Base-by-base conservation (phyloP, 2,797 vertebrate genomes). In the Hozukius guyotensis region DNA sequence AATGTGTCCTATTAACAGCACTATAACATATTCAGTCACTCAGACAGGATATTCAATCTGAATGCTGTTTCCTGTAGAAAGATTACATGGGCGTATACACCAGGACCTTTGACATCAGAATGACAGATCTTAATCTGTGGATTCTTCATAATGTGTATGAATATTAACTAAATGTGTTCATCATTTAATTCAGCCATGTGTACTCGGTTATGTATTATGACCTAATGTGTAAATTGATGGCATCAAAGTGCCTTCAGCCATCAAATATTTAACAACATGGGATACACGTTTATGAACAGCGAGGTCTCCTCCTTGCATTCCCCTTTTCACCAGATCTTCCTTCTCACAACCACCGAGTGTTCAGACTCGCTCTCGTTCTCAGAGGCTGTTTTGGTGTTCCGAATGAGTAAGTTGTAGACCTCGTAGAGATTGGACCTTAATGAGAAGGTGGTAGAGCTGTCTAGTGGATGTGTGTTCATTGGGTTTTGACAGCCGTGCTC, bases 401-500 rank as follows among this genome's bases (percentile, higher is more conserved):
- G 61, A 93, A 87, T 86, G 87, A 95, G 86, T 91, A 81, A 88
- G 87, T 80, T 87, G 90, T 94, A 91, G 86, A 81, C 77, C 76
- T 73, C 5, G 74, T 73, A 69, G 85, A 95, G 87, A 93, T 85
- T 87, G 88, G 91, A 87, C 93, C 90, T 87, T 94, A 95, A 94
- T 93, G 93, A 95, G 92, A 94, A 95, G 92, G 94, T 94, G 93
- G 90, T 93, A 88, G 90, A 92, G 93, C 92, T 94, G 93, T 94
- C 90, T 93, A 32, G 49, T 92, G 92, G 87, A 94, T 93, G 95
- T 90, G 91, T 96, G 96, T 95, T 95, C 96, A 95, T 95, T 94
- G 95, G 94, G 94, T 93, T 95, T 83, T 96, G 97, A 95, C 96
- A 97, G 95, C 94, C 94, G 93, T 87, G 91, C 94, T 96, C 96